phyloP scores from a whole-genome alignment of 2,888 invertebrate species.

The Xylocampa areola region DNA sequence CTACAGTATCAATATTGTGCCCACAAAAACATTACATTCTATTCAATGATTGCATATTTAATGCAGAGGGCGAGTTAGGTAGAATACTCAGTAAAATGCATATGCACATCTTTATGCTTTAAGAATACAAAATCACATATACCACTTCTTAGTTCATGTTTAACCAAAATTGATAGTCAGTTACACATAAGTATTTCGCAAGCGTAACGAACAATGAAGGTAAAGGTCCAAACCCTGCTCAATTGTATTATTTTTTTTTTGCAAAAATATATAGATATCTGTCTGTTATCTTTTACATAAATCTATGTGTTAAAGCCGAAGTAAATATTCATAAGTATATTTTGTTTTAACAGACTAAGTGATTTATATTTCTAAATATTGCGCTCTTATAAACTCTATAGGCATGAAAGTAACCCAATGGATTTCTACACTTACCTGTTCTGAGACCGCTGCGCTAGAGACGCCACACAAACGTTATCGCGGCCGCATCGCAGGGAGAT shows the following conservation, averaged over 20 bases:
- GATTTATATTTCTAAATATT: neutral
- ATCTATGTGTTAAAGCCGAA: no score
- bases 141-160: no score
- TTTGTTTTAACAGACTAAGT: no score
- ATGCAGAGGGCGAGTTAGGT: conserved; percentile 30
- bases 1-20: conserved; percentile 52
- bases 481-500: conserved; percentile 83
- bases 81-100: conserved; percentile 8
- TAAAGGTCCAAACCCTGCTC: no score
- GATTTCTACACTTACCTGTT: conserved; percentile 34
- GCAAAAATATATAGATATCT: no score
- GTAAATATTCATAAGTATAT: no score
- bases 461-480: conserved; percentile 82
- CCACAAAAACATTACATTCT: conserved; percentile 48
- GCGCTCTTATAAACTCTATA: neutral
- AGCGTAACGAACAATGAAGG: no score
- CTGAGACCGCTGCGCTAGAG: conserved; percentile 54
- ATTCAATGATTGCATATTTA: conserved; percentile 15
- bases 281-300: no score
- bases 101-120: neutral
- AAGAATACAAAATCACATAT: no score
- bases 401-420: conserved; percentile 16
- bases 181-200: no score
- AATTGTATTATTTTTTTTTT: no score
- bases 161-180: no score